phyloP scores from a whole-genome alignment of 53 echinoderm and acorn worm genomes.

The Holothuria leucospilota region DNA sequence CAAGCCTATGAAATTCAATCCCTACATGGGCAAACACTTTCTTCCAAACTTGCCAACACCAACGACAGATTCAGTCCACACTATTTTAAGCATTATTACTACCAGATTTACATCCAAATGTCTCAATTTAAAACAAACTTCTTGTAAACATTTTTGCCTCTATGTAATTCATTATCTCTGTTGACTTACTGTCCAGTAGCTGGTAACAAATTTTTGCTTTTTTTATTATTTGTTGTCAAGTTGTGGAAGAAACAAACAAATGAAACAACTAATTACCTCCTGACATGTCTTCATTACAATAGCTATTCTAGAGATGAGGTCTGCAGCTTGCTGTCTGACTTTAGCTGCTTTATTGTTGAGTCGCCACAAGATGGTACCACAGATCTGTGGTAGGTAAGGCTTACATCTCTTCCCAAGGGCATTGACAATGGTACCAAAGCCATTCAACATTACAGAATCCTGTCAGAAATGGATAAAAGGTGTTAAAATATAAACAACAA shows the following conservation, averaged over 20 bases:
- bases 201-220: no score
- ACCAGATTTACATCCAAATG: no score
- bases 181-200: no score
- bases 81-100: no score
- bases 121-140: no score
- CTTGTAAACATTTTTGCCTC: no score
- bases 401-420: slow-evolving; percentile 96
- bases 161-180: no score
- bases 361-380: slow-evolving; percentile 99
- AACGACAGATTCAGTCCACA: no score
- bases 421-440: slow-evolving; percentile 97
- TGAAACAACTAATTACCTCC: slow-evolving; percentile 66
- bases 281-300: slow-evolving; percentile 99
- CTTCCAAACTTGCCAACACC: no score
- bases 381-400: slow-evolving; percentile 99
- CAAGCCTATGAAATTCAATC: no score
- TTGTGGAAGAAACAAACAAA: background rate
- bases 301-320: slow-evolving; percentile 99
- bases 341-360: slow-evolving; percentile 99
- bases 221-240: background rate
- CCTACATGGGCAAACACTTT: no score
- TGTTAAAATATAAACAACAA: background rate
- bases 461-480: slow-evolving; percentile 13
- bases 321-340: slow-evolving; percentile 97
- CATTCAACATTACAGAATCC: slow-evolving; percentile 99